phyloP scores from a whole-genome alignment of 2,113 vertebrate genomes.

The Platichthys flesus region DNA sequence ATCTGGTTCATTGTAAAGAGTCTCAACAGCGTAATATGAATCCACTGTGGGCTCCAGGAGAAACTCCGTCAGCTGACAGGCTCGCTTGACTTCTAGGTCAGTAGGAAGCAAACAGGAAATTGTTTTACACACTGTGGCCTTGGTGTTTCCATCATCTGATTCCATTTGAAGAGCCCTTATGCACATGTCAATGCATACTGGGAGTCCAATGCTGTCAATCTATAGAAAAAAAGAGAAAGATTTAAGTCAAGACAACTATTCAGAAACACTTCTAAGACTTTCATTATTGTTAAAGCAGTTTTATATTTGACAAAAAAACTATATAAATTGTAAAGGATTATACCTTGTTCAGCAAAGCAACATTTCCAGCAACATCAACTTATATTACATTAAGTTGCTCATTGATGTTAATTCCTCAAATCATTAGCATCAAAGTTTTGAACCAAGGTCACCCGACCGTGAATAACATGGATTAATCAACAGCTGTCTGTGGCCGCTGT shows the following conservation, averaged over 20 bases:
- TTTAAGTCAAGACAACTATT: background rate
- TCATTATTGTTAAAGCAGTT: too few species aligned
- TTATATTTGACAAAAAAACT: too few species aligned
- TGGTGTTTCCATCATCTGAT: slow-evolving; percentile 88
- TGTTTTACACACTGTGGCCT: slow-evolving; percentile 96
- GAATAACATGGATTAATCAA: background rate
- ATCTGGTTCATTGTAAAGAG: slow-evolving; percentile 96
- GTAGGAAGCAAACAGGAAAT: slow-evolving; percentile 94
- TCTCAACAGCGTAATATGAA: slow-evolving; percentile 96
- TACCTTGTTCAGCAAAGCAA: background rate
- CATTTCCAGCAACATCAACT: background rate
- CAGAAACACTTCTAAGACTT: background rate
- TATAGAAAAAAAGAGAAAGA: slow-evolving; percentile 67
- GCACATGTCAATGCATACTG: slow-evolving; percentile 93
- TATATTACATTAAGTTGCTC: too few species aligned
- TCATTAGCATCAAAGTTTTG: background rate
- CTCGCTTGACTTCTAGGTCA: slow-evolving; percentile 96
- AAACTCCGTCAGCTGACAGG: slow-evolving; percentile 97
- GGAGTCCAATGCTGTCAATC: slow-evolving; percentile 90
- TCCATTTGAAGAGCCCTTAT: slow-evolving; percentile 92
- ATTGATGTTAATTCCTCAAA: background rate
- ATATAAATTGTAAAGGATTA: background rate
- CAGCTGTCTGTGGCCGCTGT: background rate
- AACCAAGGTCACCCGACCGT: background rate
- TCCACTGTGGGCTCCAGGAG: slow-evolving; percentile 96